phyloP scores from a whole-genome alignment of 2,888 invertebrate genomes.

The Brenthis hecate region DNA sequence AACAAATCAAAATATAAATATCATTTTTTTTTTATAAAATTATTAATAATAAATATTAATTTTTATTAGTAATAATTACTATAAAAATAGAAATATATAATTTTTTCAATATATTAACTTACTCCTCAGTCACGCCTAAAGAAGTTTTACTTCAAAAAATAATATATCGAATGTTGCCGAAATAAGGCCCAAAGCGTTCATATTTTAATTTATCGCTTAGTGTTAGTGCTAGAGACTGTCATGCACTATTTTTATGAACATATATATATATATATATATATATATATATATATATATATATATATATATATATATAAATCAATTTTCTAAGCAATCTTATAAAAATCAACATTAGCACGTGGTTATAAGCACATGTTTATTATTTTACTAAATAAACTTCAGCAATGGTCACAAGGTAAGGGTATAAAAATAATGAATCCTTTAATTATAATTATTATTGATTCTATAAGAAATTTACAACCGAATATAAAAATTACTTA shows the following conservation, averaged over 20 bases:
- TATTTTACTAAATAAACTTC: background rate
- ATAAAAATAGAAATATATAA: too few species aligned
- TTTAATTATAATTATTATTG: background rate
- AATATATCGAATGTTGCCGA: slow-evolving; percentile 34
- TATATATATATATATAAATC: slow-evolving; percentile 8
- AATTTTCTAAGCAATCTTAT: slow-evolving; percentile 19
- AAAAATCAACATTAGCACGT: slow-evolving; percentile 23
- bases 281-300: background rate
- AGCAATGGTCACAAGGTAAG: slow-evolving; percentile 23
- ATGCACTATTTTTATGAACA: slow-evolving; percentile 27
- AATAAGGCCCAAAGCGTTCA: slow-evolving; percentile 41
- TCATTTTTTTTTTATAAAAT: too few species aligned
- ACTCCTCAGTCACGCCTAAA: too few species aligned
- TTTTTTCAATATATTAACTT: too few species aligned
- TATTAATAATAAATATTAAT: too few species aligned
- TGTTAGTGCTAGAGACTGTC: slow-evolving; percentile 24
- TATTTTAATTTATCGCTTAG: slow-evolving; percentile 12
- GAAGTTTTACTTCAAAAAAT: background rate
- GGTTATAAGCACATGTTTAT: slow-evolving; percentile 29
- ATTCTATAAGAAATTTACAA: background rate
- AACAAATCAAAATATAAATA: too few species aligned
- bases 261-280: slow-evolving; percentile 3
- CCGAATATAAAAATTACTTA: background rate
- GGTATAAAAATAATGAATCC: background rate
- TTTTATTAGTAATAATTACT: too few species aligned